Evolutionary conservation across 2,888 invertebrate species (phyloP).

Genomic region (Psylliodes chrysocephalus): DNA sequence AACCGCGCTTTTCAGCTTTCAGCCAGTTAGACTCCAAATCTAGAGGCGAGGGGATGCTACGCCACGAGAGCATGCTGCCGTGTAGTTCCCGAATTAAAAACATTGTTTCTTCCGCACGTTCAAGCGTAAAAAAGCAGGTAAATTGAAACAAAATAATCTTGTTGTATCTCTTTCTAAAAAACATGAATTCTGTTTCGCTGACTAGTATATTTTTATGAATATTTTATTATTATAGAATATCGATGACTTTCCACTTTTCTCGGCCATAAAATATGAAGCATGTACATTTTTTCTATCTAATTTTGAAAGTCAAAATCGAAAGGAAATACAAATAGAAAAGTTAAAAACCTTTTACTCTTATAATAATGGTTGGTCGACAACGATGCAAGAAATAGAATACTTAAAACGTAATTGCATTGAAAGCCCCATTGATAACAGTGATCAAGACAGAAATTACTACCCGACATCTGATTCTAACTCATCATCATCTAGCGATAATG

Average conservation of each 20-base stretch:
- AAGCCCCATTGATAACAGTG: constrained; percentile 1
- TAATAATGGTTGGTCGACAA: not conserved
- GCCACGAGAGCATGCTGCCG: too few relatives aligned
- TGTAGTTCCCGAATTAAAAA: too few relatives aligned
- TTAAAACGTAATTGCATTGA: not conserved
- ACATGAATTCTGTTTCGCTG: too few relatives aligned
- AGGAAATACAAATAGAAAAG: not conserved
- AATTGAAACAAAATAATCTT: too few relatives aligned
- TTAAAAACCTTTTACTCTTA: not conserved
- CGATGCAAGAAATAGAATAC: not conserved
- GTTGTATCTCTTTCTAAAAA: too few relatives aligned
- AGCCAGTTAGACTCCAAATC: too few relatives aligned
- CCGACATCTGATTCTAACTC: not conserved
- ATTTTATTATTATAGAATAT: not conserved
- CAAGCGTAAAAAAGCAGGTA: too few relatives aligned
- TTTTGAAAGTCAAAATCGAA: not conserved
- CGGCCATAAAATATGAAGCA: not conserved
- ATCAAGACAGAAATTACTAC: not conserved
- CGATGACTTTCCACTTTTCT: not conserved
- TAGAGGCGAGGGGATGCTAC: too few relatives aligned
- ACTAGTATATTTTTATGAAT: too few relatives aligned
- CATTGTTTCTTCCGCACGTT: too few relatives aligned
- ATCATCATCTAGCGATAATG: constrained; percentile 1
- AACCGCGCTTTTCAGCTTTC: too few relatives aligned
- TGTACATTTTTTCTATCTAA: not conserved